Conservation (phyloP, 2,888 invertebrate genomes). For the Diarsia mendica region DNA sequence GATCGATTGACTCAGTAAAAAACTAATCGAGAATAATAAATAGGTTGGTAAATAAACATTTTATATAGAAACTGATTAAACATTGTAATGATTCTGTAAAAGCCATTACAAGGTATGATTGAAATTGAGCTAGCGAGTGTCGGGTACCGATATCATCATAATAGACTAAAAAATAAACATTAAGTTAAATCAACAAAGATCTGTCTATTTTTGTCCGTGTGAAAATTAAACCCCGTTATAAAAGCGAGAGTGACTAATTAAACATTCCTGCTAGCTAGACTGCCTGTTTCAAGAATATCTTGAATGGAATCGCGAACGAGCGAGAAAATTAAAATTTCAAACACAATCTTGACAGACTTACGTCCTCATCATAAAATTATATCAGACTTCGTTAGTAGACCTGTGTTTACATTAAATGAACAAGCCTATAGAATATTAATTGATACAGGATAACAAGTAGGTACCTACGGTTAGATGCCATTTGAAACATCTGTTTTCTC, state of each 20-base stretch:
- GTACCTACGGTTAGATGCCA: background rate
- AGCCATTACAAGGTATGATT: slow-evolving; percentile 17
- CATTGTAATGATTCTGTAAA: slow-evolving; percentile 27
- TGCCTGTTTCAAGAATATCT: slow-evolving; percentile 15
- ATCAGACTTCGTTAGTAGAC: slow-evolving; percentile 6
- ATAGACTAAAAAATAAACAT: slow-evolving; percentile 19
- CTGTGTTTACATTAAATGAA: slow-evolving; percentile 24
- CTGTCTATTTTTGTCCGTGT: slow-evolving; percentile 21
- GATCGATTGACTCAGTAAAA: slow-evolving; percentile 46
- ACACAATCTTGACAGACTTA: slow-evolving; percentile 16
- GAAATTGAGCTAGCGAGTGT: slow-evolving; percentile 29
- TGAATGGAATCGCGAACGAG: slow-evolving; percentile 18
- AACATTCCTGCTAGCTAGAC: slow-evolving; percentile 16
- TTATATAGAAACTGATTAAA: slow-evolving; percentile 41
- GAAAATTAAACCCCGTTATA: slow-evolving; percentile 42
- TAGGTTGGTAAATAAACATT: slow-evolving; percentile 50
- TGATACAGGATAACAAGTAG: background rate
- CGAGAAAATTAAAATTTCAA: slow-evolving; percentile 35
- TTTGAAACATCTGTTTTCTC: slow-evolving; percentile 25
- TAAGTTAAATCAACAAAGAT: slow-evolving; percentile 31
- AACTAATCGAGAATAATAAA: slow-evolving; percentile 49
- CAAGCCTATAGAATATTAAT: slow-evolving; percentile 32
- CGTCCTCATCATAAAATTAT: slow-evolving; percentile 15
- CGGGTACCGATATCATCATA: background rate
- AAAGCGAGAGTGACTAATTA: slow-evolving; percentile 41